These are phyloP conservation scores for Dipodomys merriami DNA, from an alignment of 2,113 vertebrate species.

Conservation along the genomic window DNA sequence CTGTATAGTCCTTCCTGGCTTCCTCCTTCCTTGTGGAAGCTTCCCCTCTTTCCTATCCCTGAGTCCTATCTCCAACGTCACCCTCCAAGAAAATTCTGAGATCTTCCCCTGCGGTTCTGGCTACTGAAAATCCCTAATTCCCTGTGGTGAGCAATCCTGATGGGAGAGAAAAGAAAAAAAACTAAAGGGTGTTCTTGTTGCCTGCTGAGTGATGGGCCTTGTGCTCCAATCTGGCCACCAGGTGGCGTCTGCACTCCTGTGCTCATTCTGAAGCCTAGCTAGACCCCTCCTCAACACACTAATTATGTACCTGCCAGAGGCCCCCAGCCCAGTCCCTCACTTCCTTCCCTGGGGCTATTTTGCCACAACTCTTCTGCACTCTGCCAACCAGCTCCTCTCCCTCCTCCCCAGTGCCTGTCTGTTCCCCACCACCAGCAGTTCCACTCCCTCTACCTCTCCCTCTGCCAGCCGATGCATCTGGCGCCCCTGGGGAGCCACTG, in stretches of 20 bases:
- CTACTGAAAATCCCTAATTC: background rate
- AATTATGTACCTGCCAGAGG: constrained; percentile 69
- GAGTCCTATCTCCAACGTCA: background rate
- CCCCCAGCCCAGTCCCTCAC: constrained; percentile 48
- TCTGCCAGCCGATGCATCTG: constrained; percentile 55
- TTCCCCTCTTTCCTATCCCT: background rate
- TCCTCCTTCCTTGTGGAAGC: background rate
- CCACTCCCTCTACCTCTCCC: constrained; percentile 34
- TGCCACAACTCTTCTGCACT: constrained; percentile 31
- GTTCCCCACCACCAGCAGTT: background rate
- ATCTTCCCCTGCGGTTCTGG: background rate
- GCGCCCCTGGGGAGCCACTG: constrained; percentile 39
- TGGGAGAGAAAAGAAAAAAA: background rate
- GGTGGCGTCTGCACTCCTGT: constrained; percentile 46
- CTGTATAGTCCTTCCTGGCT: background rate
- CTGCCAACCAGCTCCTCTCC: background rate
- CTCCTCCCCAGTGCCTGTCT: background rate
- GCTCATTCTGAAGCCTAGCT: background rate
- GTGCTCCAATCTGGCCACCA: constrained; percentile 52
- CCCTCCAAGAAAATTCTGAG: constrained; percentile 13
- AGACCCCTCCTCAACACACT: background rate
- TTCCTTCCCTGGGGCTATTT: constrained; percentile 56
- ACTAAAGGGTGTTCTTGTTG: background rate
- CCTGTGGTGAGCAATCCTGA: background rate
- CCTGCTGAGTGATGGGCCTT: background rate